Conservation (phyloP, 1,140 invertebrate species). For the Drosophila nebulosa region DNA sequence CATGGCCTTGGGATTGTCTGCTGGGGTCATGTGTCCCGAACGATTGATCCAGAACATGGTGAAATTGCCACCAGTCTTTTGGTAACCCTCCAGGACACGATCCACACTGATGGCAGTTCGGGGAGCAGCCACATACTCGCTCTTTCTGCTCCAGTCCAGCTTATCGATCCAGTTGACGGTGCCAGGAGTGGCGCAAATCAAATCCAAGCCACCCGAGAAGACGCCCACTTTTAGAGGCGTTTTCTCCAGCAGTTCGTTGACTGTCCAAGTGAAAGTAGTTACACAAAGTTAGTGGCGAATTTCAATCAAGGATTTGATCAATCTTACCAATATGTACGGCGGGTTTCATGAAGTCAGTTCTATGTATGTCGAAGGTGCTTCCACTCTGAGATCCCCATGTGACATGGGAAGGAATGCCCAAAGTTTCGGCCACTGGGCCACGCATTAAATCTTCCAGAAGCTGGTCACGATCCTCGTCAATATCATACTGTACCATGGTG, state of each 20-base stretch:
- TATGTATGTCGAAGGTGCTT: conserved; percentile 85
- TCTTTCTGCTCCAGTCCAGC: conserved; percentile 84
- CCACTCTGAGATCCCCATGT: conserved; percentile 84
- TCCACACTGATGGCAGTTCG: conserved; percentile 83
- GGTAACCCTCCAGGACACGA: conserved; percentile 85
- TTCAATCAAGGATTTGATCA: too few relatives aligned
- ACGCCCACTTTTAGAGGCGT: conserved; percentile 82
- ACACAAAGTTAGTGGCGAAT: not conserved
- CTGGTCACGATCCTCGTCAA: conserved; percentile 63
- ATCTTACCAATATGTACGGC: conserved; percentile 85
- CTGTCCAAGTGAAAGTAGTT: conserved; percentile 81
- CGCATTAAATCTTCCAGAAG: conserved; percentile 86
- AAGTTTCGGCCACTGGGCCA: conserved; percentile 84
- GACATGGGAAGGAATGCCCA: conserved; percentile 84
- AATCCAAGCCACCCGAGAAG: conserved; percentile 83
- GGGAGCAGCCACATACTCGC: conserved; percentile 82
- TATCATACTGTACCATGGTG: conserved; percentile 60
- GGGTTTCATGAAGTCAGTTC: conserved; percentile 92
- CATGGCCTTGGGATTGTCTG: conserved; percentile 72
- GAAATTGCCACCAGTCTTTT: conserved; percentile 86
- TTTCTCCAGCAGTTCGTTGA: conserved; percentile 86
- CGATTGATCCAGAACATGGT: conserved; percentile 88
- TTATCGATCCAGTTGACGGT: conserved; percentile 87
- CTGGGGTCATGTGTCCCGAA: conserved; percentile 84
- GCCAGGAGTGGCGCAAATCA: conserved; percentile 88